Evolutionary conservation across 2,888 invertebrate species (phyloP).

Genomic region (Tuberolachnus salignus): DNA sequence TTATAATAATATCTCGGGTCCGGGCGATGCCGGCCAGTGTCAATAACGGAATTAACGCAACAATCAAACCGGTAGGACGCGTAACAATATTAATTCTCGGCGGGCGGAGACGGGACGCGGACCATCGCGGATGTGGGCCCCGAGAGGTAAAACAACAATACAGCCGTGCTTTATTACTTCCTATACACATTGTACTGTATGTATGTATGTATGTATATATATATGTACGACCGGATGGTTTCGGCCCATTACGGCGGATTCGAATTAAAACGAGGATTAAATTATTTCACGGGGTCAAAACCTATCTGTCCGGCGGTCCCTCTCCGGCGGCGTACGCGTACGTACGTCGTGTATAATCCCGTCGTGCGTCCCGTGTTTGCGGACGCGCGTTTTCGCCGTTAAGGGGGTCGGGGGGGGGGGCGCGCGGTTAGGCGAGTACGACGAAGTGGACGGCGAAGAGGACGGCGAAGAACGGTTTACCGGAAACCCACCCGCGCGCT

Average conservation of each 20-base stretch:
- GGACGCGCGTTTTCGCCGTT: not conserved
- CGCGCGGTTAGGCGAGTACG: not conserved
- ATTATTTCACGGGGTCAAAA: slow-evolving; percentile 30
- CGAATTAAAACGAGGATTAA: slow-evolving; percentile 52
- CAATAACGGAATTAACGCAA: slow-evolving; percentile 34
- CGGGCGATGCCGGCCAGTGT: slow-evolving; percentile 26
- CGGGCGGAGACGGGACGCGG: not conserved
- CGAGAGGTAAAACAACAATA: too few species aligned
- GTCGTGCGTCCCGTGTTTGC: not conserved
- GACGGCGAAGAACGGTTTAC: slow-evolving; percentile 44
- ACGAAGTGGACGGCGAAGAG: not conserved
- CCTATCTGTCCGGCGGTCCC: too few species aligned
- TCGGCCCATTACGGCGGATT: slow-evolving; percentile 40
- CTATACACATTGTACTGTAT: not conserved
- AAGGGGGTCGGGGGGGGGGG: not conserved
- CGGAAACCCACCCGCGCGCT: slow-evolving; percentile 36
- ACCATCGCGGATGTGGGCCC: slow-evolving; percentile 11
- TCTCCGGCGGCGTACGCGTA: too few species aligned
- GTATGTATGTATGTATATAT: not conserved
- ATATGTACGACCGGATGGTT: not conserved
- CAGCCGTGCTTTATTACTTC: too few species aligned
- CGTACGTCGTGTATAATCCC: not conserved
- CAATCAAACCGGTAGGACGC: not conserved
- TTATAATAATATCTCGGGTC: not conserved
- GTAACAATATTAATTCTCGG: slow-evolving; percentile 4